These are phyloP conservation scores for Dryobota labecula DNA, from an alignment of 2,888 invertebrate genomes.

Conservation along the genomic window DNA sequence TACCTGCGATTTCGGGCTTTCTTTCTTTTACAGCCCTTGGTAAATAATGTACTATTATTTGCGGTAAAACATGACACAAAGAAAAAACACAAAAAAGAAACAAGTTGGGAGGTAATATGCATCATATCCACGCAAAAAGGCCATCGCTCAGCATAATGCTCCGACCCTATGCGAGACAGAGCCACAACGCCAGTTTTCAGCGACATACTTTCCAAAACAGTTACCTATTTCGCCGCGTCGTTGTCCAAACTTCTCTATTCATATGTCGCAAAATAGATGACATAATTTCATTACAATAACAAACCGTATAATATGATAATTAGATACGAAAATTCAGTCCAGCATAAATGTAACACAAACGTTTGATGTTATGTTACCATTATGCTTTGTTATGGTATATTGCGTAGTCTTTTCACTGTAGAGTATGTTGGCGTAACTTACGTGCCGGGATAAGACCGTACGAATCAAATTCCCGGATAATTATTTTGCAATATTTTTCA, in stretches of 20 bases:
- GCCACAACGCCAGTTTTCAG: background rate
- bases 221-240: background rate
- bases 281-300: background rate
- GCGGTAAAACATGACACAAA: background rate
- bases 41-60: no score
- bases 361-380: constrained; percentile 46
- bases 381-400: constrained; percentile 34
- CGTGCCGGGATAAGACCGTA: background rate
- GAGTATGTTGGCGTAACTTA: background rate
- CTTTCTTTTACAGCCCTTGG: no score
- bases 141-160: background rate
- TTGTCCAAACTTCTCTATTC: background rate
- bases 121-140: background rate
- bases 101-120: background rate
- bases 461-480: background rate
- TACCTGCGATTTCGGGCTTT: no score
- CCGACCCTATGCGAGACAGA: background rate
- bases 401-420: background rate
- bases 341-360: constrained; percentile 10
- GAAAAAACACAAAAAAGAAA: background rate
- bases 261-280: background rate
- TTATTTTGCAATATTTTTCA: background rate
- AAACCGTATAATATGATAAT: constrained; percentile 3
- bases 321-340: background rate
- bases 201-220: background rate